phyloP scores from a whole-genome alignment of 2,888 invertebrate genomes.

The Digitonthophagus gazella region DNA sequence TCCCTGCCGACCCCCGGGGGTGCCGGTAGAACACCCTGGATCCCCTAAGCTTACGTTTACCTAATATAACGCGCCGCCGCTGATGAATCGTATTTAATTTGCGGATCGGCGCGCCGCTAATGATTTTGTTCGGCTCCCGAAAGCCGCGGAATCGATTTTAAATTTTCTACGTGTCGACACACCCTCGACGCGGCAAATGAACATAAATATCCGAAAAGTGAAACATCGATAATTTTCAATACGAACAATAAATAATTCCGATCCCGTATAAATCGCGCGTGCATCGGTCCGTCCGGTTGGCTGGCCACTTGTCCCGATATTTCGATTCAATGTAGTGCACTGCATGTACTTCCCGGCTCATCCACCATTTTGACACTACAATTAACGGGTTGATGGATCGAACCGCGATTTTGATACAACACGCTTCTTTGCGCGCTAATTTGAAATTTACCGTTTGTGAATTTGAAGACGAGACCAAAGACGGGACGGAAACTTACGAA shows the following conservation, averaged over 20 bases:
- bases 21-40: no score
- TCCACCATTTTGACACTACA: conserved; percentile 7
- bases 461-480: no score
- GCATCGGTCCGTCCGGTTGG: conserved; percentile 1
- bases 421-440: neutral
- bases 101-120: neutral
- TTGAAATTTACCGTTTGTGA: neutral
- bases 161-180: neutral
- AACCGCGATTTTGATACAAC: neutral
- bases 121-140: neutral
- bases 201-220: conserved; percentile 10
- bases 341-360: conserved; percentile 3
- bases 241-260: conserved; percentile 10
- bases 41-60: neutral
- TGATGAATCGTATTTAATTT: neutral
- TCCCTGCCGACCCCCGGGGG: no score
- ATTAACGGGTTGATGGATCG: conserved; percentile 12
- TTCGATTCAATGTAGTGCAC: conserved; percentile 15
- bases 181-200: neutral
- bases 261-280: conserved; percentile 9
- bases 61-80: neutral
- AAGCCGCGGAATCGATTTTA: neutral
- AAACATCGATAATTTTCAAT: conserved; percentile 14
- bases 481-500: neutral
- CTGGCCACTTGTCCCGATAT: conserved; percentile 10